Evolutionary conservation across 2,797 vertebrate genomes (phyloP).

Genomic region (Sebastes miniatus): DNA sequence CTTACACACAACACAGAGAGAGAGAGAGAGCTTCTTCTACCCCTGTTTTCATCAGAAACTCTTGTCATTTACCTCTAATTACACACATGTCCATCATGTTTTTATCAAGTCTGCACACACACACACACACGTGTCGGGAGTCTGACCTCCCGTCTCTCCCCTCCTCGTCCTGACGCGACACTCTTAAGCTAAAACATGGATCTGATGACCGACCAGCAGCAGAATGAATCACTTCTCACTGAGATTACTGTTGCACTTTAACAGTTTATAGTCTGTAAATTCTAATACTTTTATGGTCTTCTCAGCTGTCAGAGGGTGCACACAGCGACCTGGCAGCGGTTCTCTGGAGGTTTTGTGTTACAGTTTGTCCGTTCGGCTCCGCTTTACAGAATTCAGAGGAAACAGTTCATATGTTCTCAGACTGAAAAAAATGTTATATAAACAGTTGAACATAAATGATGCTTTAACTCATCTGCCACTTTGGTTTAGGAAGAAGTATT

Average conservation of each 20-base stretch:
- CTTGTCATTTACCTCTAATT: slow-evolving; percentile 31
- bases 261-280: neutral
- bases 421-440: neutral
- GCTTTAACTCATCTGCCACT: neutral
- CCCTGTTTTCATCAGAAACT: slow-evolving; percentile 12
- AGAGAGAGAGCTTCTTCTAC: neutral
- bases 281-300: neutral
- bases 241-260: neutral
- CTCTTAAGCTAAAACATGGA: neutral
- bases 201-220: neutral
- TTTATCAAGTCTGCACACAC: neutral
- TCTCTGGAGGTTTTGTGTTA: neutral
- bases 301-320: neutral
- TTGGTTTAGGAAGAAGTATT: neutral
- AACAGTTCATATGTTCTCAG: neutral
- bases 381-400: neutral
- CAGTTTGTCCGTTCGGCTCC: neutral
- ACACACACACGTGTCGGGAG: neutral
- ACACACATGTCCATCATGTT: slow-evolving; percentile 4
- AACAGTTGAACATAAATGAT: neutral
- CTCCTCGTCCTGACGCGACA: neutral
- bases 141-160: neutral
- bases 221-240: neutral
- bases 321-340: neutral
- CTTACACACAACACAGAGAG: slow-evolving; percentile 50